Base-by-base conservation (phyloP, 1,140 invertebrate species). In the Bursaphelenchus mucronatus region DNA sequence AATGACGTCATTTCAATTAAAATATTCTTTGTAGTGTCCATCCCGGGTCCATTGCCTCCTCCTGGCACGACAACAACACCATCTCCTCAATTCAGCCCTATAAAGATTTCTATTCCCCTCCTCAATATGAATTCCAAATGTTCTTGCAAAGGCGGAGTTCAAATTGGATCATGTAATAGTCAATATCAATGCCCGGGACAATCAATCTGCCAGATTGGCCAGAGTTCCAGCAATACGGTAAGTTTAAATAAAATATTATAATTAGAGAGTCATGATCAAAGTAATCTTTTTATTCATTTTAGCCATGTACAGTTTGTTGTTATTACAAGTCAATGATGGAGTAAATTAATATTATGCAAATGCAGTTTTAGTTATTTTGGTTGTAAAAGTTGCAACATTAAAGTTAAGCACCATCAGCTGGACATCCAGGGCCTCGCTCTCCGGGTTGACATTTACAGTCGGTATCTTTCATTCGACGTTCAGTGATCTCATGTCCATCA, bases 181-280 rank as follows among this genome's bases (percentile, higher is more conserved):
- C 78, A 76, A 54, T 76, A 70, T 54, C 76, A 79, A 63, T 78
- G 76, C 55, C 76, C 76, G 39, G 76, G 76, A 41, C 76, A 77
- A 58, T 78, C 76, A 11, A 72, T 77, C 52, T 77, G 75, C 58
- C 73, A 78, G 56, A 66, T 77, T 30, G 75, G 75, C 47, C 68
- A 75, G 49, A 66, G 61, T 9, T 47, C 59, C 41, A 58, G 51
- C 40, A 51, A 68, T 49, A 57, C 46, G 71, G 69, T 55, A 67
- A 71, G 56, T 46, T 50, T 11, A 41, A 40, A 64, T 65, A 47
- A 53, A 47, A 53, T 39, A n/a, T n/a, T n/a, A n/a, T n/a, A 56
- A 44, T 30, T 5, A 30, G 30, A 30, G 5, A 30, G 30, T 30
- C 5, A 30, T 30, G 2, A 30, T 30, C 30, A n/a, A n/a, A n/a